Evolutionary conservation across 2,888 invertebrate genomes (phyloP), one percentile per base, ranked within the genome.

Genomic region (Drosophila prolongata): DNA sequence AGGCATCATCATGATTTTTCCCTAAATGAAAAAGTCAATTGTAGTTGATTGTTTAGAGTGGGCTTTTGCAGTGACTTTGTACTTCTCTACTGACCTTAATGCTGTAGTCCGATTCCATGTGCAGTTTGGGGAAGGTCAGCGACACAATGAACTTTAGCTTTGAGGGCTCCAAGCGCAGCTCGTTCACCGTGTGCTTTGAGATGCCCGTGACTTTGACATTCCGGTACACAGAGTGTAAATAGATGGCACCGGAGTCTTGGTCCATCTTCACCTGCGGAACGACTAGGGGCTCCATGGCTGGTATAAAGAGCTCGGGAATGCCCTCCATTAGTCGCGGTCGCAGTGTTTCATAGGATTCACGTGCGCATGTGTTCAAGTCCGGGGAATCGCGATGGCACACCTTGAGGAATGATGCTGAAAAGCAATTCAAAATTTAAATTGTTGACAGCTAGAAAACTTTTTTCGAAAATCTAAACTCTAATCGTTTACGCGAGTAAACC

Each of bases 1-100:
- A 0, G 96, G 96, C 91, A 96, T 92, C 95, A 96, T 94, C 76
- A 96, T 92, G 38, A 96, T 93, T 78, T 94, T 94, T 6, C 96
- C 96, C 19, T 71, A 9, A 11, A 50, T 34, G 13, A 11, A 27
- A 9, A 27, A 9, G 24, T 3, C 34, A 19, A 1, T 9, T 30
- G 30, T 1, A n/a, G 4, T n/a, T 8, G 37, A 16, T 10, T 14
- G 9, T 16, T 14, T 4, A 6, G 13, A 27, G 9, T 27, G 10
- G 4, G 13, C 6, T 35, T 6, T 11, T 10, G 2, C 8, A 11
- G n/a, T 3, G 46, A 13, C 34, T 38, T 6, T 30, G 9, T 62
- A 47, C 27, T 24, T 46, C 52, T 30, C 34, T 52, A 55, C 46
- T 54, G 30, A 71, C 70, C 74, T 94, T 92, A 76, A 96, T 93